Evolutionary conservation across 2,797 vertebrate species (phyloP).

Genomic region (Hirundo rustica): DNA sequence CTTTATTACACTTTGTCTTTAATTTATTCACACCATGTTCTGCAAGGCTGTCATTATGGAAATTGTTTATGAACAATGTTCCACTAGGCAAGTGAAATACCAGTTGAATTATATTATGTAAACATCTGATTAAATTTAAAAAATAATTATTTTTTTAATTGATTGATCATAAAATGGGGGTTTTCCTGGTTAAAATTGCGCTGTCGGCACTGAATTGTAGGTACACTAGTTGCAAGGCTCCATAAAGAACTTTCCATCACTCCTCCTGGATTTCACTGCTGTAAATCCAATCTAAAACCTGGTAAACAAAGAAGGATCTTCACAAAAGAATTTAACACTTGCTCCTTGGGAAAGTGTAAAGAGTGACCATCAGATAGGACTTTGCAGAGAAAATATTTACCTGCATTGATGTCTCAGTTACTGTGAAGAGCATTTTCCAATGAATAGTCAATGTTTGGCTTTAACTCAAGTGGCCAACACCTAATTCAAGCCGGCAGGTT

Average conservation of each 20-base stretch:
- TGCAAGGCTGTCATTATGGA: neutral
- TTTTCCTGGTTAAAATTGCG: neutral
- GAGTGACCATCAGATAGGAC: conserved; percentile 30
- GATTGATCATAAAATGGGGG: neutral
- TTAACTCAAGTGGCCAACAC: conserved; percentile 46
- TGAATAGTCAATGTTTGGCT: conserved; percentile 67
- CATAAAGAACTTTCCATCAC: neutral
- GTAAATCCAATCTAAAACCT: conserved; percentile 2
- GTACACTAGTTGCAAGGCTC: neutral
- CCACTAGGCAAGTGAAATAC: neutral
- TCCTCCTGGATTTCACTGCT: neutral
- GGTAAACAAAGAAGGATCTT: neutral
- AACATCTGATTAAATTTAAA: neutral
- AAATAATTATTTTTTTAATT: neutral
- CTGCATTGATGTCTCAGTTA: conserved; percentile 18
- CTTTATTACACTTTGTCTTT: neutral
- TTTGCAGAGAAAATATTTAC: conserved; percentile 63
- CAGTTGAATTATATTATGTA: neutral
- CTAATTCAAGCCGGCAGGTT: conserved; percentile 51
- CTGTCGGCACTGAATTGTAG: neutral
- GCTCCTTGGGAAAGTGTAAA: conserved; percentile 34
- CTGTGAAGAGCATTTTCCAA: conserved; percentile 53
- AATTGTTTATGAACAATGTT: neutral
- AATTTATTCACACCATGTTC: neutral
- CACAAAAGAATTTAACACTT: conserved; percentile 4